These are phyloP conservation scores for Otolemur crassicaudatus DNA, from an alignment of 2,797 vertebrate genomes.

Conservation along the genomic window DNA sequence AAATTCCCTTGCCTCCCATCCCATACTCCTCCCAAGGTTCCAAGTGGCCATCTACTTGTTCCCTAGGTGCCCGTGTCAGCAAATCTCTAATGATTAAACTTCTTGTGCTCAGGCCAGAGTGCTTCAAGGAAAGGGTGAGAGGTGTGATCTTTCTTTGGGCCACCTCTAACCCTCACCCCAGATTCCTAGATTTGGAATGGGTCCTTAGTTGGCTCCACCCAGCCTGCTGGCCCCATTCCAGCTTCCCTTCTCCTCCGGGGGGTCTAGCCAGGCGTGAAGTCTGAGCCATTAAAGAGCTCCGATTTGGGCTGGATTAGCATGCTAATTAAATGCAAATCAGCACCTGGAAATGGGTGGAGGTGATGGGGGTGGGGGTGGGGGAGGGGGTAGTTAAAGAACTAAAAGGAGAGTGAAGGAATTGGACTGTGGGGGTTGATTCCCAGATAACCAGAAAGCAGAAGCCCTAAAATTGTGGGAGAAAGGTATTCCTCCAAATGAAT, in stretches of 20 bases:
- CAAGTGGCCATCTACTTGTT: not conserved
- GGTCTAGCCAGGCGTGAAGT: slow-evolving; percentile 46
- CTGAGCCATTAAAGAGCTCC: slow-evolving; percentile 33
- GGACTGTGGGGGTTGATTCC: not conserved
- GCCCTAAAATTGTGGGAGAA: not conserved
- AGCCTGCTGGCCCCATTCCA: not conserved
- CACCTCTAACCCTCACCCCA: not conserved
- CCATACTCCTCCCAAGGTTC: not conserved
- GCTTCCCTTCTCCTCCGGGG: not conserved
- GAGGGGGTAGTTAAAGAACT: not conserved
- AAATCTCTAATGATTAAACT: not conserved
- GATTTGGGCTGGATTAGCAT: not conserved
- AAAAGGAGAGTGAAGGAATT: slow-evolving; percentile 36
- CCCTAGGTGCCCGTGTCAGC: not conserved
- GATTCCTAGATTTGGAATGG: not conserved
- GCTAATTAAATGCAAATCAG: slow-evolving; percentile 79
- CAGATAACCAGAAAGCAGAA: not conserved
- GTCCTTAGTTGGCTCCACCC: not conserved
- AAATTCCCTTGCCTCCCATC: not conserved
- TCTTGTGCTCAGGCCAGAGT: not conserved
- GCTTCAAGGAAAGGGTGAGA: not conserved
- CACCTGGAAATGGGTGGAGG: slow-evolving; percentile 37
- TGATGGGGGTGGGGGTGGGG: no score
- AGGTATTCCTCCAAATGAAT: not conserved
- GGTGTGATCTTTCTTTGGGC: not conserved